Conservation (phyloP, 2,797 vertebrate species). For the Orientallactaga sibirica region DNA sequence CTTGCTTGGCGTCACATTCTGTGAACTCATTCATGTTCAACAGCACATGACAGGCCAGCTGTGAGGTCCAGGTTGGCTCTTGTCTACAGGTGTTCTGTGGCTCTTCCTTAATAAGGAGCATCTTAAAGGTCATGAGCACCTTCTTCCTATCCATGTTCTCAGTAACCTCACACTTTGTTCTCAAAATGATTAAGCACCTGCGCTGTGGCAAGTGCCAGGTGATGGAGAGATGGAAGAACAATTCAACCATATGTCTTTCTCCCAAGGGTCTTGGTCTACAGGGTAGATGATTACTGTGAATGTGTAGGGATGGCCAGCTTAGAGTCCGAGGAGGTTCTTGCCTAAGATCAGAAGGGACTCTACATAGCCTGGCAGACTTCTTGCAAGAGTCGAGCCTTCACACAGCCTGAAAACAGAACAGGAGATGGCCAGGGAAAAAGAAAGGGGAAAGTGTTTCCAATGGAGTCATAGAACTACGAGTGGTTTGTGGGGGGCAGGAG, state of each 20-base stretch:
- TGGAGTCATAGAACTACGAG: neutral
- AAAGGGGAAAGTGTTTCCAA: neutral
- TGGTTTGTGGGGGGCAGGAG: neutral
- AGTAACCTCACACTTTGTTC: neutral
- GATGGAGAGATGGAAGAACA: neutral
- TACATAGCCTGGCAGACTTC: neutral
- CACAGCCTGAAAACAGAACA: neutral
- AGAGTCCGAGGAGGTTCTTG: neutral
- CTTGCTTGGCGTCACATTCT: neutral
- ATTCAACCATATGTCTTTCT: neutral
- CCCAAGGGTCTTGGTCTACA: neutral
- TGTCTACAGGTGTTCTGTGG: fast-evolving
- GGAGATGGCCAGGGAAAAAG: neutral
- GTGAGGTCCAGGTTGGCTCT: neutral
- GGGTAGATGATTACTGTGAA: neutral
- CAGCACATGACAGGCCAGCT: neutral
- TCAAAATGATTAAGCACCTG: neutral
- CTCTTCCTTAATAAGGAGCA: neutral
- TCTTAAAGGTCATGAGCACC: neutral
- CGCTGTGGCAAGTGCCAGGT: neutral
- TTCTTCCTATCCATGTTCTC: conserved; percentile 3
- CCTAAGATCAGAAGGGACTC: neutral
- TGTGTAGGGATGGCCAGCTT: fast-evolving
- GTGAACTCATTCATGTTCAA: neutral
- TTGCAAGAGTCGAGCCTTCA: neutral